These are phyloP conservation scores for Nematolebias whitei DNA, from an alignment of 2,113 vertebrate species.

Conservation along the genomic window DNA sequence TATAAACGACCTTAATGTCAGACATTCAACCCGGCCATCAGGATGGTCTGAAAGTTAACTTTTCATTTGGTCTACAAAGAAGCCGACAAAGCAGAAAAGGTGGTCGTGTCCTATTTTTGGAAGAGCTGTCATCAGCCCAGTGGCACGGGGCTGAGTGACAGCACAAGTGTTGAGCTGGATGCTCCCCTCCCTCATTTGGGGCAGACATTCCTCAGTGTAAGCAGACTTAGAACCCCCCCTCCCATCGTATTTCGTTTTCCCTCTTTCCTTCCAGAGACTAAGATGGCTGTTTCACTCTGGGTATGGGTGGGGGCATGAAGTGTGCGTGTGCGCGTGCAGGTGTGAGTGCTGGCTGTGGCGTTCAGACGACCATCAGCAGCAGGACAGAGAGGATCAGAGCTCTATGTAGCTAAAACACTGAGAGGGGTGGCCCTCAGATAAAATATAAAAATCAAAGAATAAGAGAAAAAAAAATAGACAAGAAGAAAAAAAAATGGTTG, in stretches of 20 bases:
- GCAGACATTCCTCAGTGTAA: slow-evolving; percentile 79
- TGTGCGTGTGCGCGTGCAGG: slow-evolving; percentile 54
- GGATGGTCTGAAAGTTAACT: slow-evolving; percentile 46
- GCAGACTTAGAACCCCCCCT: slow-evolving; percentile 65
- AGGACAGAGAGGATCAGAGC: slow-evolving; percentile 59
- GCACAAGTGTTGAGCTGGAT: slow-evolving; percentile 79
- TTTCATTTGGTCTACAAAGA: slow-evolving; percentile 42
- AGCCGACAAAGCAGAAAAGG: slow-evolving; percentile 38
- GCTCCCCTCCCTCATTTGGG: slow-evolving; percentile 68
- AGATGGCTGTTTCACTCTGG: slow-evolving; percentile 49
- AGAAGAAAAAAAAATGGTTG: slow-evolving; percentile 79
- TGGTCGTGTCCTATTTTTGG: slow-evolving; percentile 76
- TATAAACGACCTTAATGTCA: slow-evolving; percentile 32
- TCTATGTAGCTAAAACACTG: slow-evolving; percentile 62
- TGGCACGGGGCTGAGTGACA: slow-evolving; percentile 79
- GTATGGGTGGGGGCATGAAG: slow-evolving; percentile 46
- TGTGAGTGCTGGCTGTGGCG: slow-evolving; percentile 53
- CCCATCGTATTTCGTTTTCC: slow-evolving; percentile 52
- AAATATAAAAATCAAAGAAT: slow-evolving; percentile 36
- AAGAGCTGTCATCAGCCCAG: slow-evolving; percentile 67
- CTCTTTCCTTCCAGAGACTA: slow-evolving; percentile 44
- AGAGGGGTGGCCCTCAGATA: slow-evolving; percentile 54
- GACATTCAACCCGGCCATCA: slow-evolving; percentile 44
- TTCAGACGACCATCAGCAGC: slow-evolving; percentile 58
- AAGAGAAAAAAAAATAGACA: slow-evolving; percentile 31